Evolutionary conservation across 2,113 vertebrate species (phyloP).

Genomic region (Cebidichthys violaceus): DNA sequence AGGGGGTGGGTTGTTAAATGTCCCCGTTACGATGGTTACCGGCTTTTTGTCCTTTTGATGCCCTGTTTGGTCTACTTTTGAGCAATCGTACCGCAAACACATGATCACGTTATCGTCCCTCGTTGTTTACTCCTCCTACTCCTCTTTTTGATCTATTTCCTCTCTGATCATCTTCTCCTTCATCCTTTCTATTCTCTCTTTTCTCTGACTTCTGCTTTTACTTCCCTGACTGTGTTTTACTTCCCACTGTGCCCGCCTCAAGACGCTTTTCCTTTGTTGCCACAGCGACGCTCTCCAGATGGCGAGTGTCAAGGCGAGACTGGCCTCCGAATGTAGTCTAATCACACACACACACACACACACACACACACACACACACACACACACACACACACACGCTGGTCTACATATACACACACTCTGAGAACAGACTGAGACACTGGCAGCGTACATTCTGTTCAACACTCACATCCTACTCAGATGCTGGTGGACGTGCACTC

Average conservation of each 20-base stretch:
- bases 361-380: constrained; percentile 24
- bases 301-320: constrained; percentile 70
- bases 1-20: constrained; percentile 38
- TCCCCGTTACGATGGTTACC: constrained; percentile 65
- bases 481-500: constrained; percentile 35
- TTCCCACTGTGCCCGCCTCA: constrained; percentile 57
- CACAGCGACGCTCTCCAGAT: constrained; percentile 76
- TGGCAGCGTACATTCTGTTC: constrained; percentile 57
- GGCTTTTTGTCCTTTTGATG: constrained; percentile 29
- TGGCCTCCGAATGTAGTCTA: constrained; percentile 44
- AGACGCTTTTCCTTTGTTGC: constrained; percentile 76
- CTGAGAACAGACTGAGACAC: constrained; percentile 51
- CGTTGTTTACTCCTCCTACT: neutral
- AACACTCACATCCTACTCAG: constrained; percentile 53
- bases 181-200: constrained; percentile 5
- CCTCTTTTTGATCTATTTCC: neutral
- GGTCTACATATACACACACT: constrained; percentile 25
- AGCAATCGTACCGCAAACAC: neutral
- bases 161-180: constrained; percentile 20
- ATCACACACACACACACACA: constrained; percentile 27
- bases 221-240: constrained; percentile 39
- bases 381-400: constrained; percentile 1
- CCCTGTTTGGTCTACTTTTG: neutral
- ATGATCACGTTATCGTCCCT: neutral
- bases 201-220: constrained; percentile 37